Evolutionary conservation across 2,888 invertebrate genomes (phyloP).

Genomic region (Pilophorus perplexus): DNA sequence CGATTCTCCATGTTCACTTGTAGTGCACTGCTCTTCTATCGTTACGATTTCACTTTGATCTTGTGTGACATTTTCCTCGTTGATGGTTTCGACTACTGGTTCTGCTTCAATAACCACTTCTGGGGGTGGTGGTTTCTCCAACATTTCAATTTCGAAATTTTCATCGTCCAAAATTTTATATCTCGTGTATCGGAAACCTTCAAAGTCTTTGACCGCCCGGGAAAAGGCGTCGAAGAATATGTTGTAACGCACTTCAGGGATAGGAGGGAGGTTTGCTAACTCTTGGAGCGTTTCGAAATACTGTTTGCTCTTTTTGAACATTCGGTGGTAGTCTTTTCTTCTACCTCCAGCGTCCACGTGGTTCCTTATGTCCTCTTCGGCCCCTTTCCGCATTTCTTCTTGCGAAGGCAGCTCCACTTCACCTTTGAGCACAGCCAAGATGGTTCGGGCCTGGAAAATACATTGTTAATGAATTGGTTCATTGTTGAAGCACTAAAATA

Average conservation of each 20-base stretch:
- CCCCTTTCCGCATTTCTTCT: constrained; percentile 63
- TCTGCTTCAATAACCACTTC: neutral
- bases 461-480: neutral
- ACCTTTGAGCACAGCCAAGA: constrained; percentile 64
- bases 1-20: neutral
- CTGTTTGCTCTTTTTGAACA: constrained; percentile 72
- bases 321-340: constrained; percentile 75
- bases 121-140: constrained; percentile 18
- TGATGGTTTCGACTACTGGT: neutral
- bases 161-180: constrained; percentile 65
- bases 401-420: constrained; percentile 61
- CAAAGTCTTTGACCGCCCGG: constrained; percentile 63
- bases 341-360: constrained; percentile 64
- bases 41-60: neutral
- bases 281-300: constrained; percentile 65
- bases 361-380: constrained; percentile 59
- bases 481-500: neutral
- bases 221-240: constrained; percentile 67
- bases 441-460: constrained; percentile 61
- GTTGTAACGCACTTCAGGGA: constrained; percentile 67
- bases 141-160: constrained; percentile 52
- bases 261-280: constrained; percentile 55
- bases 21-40: neutral
- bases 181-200: constrained; percentile 61
- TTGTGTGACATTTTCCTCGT: neutral